Base-by-base conservation (phyloP, 1,140 invertebrate genomes). In the Adoxophyes honmai region DNA sequence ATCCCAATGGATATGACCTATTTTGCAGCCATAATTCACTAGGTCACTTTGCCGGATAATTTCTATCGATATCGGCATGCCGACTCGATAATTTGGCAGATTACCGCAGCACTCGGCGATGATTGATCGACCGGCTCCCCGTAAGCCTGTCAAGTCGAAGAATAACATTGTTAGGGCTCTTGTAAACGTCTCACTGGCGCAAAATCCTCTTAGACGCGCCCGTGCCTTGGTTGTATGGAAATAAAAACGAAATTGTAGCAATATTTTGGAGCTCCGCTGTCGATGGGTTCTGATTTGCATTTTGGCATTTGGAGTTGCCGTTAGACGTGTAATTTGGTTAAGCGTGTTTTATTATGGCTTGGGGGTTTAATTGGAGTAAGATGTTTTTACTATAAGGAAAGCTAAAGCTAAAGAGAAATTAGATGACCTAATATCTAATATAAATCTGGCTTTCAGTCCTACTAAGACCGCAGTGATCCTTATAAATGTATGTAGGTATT, bases 81-180 rank as follows among this genome's bases (percentile, higher is more conserved):
- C 21, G 61, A 60, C 57, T 64, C 62, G 62, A 61, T 66, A 63
- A 62, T 56, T 51, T 33, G 33, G 38, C 39, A 38, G 42, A 57
- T 57, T 35, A 57, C 52, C 36, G 52, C 67, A 64, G 9, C 73
- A 68, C 73, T 77, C 34, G 44, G 52, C 35, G 60, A 78, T 80
- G 81, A 81, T 81, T 81, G 79, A 84, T 84, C 75, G 66, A 58
- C 62, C 64, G 48, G 66, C 65, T 66, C 68, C 67, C 59, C 60
- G 70, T 52, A 57, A 69, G 75, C 75, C 75, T 80, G 81, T 86
- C 78, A 80, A 75, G 66, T 42, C 70, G 66, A 78, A 79, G 78
- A 88, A 88, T 88, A 88, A 86, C 80, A 86, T 78, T 86, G 81
- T 81, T 78, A 81, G 63, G 55, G 61, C 70, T 60, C 79, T 81